phyloP scores from a whole-genome alignment of 2,888 invertebrate species.

The Chaitophorus viminalis region DNA sequence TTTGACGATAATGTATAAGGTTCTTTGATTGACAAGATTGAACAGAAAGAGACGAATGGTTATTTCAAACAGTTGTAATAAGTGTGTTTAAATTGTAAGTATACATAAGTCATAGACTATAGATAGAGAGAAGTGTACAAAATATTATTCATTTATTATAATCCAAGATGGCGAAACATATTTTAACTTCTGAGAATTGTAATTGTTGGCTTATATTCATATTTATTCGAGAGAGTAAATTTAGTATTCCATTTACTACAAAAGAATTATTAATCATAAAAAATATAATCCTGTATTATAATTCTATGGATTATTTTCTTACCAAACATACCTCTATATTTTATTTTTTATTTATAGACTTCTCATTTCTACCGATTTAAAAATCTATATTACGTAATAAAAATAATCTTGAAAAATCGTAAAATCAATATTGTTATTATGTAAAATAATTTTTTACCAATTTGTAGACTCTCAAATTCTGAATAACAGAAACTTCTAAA shows the following conservation, averaged over 20 bases:
- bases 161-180: not conserved
- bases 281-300: not conserved
- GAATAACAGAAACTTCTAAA: too few relatives aligned
- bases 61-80: too few relatives aligned
- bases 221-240: not conserved
- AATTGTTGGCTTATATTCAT: not conserved
- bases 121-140: too few relatives aligned
- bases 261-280: not conserved
- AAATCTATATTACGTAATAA: not conserved
- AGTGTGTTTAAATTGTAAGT: too few relatives aligned
- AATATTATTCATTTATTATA: not conserved
- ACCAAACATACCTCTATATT: too few relatives aligned
- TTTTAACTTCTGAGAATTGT: too few relatives aligned
- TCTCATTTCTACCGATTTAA: not conserved
- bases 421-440: not conserved
- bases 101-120: too few relatives aligned
- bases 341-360: not conserved
- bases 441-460: not conserved
- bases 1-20: not conserved
- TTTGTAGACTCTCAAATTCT: too few relatives aligned
- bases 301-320: not conserved
- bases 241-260: not conserved
- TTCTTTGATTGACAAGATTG: too few relatives aligned
- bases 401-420: not conserved
- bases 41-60: too few relatives aligned